These are phyloP conservation scores for Leucoraja ocellata DNA, from an alignment of 2,797 vertebrate species.

Conservation along the genomic window DNA sequence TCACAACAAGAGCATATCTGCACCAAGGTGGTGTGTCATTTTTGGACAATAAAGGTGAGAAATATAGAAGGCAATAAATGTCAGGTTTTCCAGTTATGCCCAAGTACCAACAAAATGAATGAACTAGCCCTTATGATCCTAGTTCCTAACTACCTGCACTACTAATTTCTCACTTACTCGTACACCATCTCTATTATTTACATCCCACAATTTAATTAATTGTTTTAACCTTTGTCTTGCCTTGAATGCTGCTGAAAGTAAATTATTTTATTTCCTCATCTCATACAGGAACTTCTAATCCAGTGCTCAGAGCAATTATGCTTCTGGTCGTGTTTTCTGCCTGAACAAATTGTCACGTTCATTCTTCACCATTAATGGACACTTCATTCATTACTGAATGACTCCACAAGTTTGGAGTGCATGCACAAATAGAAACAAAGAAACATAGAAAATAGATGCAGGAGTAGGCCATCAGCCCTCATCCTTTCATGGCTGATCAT, in stretches of 20 bases:
- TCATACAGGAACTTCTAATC: background rate
- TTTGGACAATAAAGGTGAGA: too few relatives aligned
- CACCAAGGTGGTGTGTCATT: too few relatives aligned
- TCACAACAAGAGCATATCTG: too few relatives aligned
- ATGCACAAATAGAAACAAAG: background rate
- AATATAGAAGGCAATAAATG: too few relatives aligned
- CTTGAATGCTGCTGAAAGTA: background rate
- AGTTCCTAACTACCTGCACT: background rate
- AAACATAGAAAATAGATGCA: too few relatives aligned
- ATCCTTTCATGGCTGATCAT: too few relatives aligned
- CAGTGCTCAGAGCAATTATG: slow-evolving; percentile 11
- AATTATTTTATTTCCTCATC: background rate
- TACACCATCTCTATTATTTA: background rate
- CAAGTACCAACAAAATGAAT: too few relatives aligned
- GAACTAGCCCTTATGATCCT: background rate
- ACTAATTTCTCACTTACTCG: background rate
- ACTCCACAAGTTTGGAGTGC: too few relatives aligned
- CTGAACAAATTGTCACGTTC: background rate
- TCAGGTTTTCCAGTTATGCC: too few relatives aligned
- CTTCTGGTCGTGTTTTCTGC: background rate
- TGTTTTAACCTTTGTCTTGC: background rate
- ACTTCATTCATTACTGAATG: background rate
- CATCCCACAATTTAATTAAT: background rate
- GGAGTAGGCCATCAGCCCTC: too few relatives aligned
- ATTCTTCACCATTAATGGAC: slow-evolving; percentile 12